Evolutionary conservation across 2,888 invertebrate genomes (phyloP), one percentile per base, ranked within the genome.

Genomic region (Agrochola macilenta): DNA sequence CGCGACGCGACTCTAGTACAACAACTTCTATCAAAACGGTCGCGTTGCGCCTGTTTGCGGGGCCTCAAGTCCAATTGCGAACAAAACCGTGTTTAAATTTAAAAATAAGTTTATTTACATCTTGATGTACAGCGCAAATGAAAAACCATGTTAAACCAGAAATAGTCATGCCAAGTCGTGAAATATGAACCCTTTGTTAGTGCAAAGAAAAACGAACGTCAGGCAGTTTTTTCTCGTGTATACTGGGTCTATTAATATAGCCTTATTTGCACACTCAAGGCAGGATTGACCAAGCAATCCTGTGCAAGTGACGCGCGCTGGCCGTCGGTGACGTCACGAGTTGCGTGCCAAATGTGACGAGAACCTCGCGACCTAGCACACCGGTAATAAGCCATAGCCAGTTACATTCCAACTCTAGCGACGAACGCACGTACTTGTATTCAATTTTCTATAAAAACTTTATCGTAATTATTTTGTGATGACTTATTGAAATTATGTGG

Each of bases 281-380:
- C 75, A 81, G 79, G 76, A 79, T 79, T 82, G 78, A 69, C 85
- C 85, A 77, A 76, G 81, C 69, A 76, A 78, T 80, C 77, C 84
- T 80, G 82, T 72, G 79, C 74, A 76, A 78, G 75, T 85, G 85
- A 85, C 85, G 85, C 89, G 88, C 73, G 78, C 60, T 70, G 76
- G 68, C 52, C 75, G 76, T 46, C 7, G 11, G 71, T 87, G 89
- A 88, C 89, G 90, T 89, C 89, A 87, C 74, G 23, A 68, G 66
- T 88, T 75, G 89, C 85, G 85, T 89, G 89, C 87, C 82, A 84
- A 87, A 82, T 77, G 87, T 87, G 86, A 83, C 79, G 81, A 87
- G 82, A 52, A 76, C 77, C 81, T 79, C 76, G 78, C 84, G 77
- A 79, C 88, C 81, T 69, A 77, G 49, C 79, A 76, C 82, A 69